These are phyloP conservation scores for Phortica variegata DNA, from an alignment of 1,140 invertebrate species.

Conservation along the genomic window DNA sequence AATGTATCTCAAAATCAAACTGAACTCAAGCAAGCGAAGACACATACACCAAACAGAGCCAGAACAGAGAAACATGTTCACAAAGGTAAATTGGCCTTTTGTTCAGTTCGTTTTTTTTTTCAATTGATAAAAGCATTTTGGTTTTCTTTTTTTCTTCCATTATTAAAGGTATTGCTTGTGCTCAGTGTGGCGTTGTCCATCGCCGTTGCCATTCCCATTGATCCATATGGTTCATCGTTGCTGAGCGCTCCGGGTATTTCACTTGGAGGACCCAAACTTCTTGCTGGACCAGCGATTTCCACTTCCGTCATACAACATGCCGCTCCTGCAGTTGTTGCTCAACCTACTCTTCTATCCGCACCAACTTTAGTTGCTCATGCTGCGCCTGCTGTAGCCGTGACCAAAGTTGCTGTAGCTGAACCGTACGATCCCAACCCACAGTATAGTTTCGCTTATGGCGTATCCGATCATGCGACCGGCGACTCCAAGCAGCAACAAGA, in stretches of 20 bases:
- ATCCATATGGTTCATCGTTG: slow-evolving; percentile 33
- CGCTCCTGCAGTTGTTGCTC: slow-evolving; percentile 27
- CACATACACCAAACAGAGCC: slow-evolving; percentile 16
- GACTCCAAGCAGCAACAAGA: slow-evolving; percentile 68
- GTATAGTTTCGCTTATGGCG: slow-evolving; percentile 72
- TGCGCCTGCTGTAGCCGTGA: slow-evolving; percentile 45
- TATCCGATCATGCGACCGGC: slow-evolving; percentile 70
- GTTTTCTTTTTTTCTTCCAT: neutral
- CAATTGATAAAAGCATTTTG: neutral
- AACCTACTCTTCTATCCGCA: slow-evolving; percentile 39
- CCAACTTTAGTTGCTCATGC: slow-evolving; percentile 34
- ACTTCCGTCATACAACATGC: slow-evolving; percentile 11
- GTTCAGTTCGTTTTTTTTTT: too few species aligned
- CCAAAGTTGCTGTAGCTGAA: slow-evolving; percentile 59
- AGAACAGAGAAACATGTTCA: slow-evolving; percentile 25
- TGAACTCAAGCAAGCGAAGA: slow-evolving; percentile 48
- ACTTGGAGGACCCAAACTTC: slow-evolving; percentile 33
- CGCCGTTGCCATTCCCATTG: slow-evolving; percentile 32
- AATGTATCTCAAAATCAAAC: slow-evolving; percentile 52
- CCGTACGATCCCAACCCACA: slow-evolving; percentile 70
- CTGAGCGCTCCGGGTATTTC: slow-evolving; percentile 23
- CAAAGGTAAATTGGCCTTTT: slow-evolving; percentile 29
- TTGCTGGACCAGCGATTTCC: slow-evolving; percentile 28
- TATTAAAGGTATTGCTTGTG: slow-evolving; percentile 30
- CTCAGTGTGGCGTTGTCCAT: slow-evolving; percentile 34